Evolutionary conservation across 2,888 invertebrate species (phyloP), one percentile per base, ranked within the genome.

Genomic region (Salticus scenicus): DNA sequence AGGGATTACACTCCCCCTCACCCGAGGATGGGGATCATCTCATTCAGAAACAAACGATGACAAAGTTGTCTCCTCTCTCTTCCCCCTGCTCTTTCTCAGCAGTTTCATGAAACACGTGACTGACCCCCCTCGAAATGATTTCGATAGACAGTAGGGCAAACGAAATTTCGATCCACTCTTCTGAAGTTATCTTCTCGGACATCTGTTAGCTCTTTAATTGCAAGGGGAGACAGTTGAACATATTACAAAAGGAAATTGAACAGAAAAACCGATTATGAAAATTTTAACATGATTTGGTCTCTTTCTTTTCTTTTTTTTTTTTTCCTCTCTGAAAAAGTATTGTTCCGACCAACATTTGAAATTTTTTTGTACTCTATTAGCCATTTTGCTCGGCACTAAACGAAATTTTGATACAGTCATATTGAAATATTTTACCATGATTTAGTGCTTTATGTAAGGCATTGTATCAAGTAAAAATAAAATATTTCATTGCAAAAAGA

Each of bases 21-120:
- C 69, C 63, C 69, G 27, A 41, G 41, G 37, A 42, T 27, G 57
- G 80, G 80, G 82, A 82, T 82, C 82, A 82, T 76, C 82, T 70
- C 75, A 20, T 75, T 47, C 74, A 37, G 63, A 74, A 74, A 82
- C 82, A 82, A 82, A 82, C 82, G 82, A 82, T 82, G 82, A 82
- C 82, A 82, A 82, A 82, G 75, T 71, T 33, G 28, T 70, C 17
- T n/a, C 33, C 71, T 20, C 20, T 33, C 27, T 31, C 20, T 24
- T 8, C 33, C 33, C n/a, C n/a, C n/a, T n/a, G n/a, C n/a, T n/a
- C n/a, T n/a, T n/a, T n/a, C n/a, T n/a, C n/a, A n/a, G n/a, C n/a
- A n/a, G n/a, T n/a, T n/a, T n/a, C n/a, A 63, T 30, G 42, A 37
- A 28, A 37, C 37, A 27, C 37, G 42, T 30, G 17, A 7, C 24